Base-by-base conservation (phyloP, 2,888 invertebrate species). In the Meganola albula region DNA sequence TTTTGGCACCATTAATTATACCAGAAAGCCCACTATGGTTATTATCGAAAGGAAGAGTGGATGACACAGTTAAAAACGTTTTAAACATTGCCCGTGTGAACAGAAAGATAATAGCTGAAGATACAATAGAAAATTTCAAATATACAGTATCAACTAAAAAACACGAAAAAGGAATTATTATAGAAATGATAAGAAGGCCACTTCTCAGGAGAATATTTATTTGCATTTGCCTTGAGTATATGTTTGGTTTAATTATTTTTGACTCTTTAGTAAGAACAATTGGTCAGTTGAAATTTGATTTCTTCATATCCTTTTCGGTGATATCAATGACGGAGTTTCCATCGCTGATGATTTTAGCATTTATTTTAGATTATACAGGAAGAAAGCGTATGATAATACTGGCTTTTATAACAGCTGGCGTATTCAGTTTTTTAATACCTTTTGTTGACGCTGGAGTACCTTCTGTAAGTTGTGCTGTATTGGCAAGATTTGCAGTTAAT, bases 11-110 rank as follows among this genome's bases (percentile, higher is more conserved):
- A 5, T 55, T 73, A 8, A 27, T 76, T 10, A 52, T 78, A 14
- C 76, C 77, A 1, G 80, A 82, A 44, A 82, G 80, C 37, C 73
- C 80, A 7, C 61, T 72, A 27, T 82, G 79, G 79, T 40, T 77
- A 5, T 35, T 79, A 2, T 66, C 71, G 7, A 74, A 68, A 36
- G 75, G 73, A 4, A 58, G 69, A 9, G 40, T 72, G 1, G 63
- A 78, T 12, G 71, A 77, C 3, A 65, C 78, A 2, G 37, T 76
- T 0, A 38, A 58, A 0, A 76, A 65, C 52, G 46, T 74, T 4
- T 26, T 61, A 9, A 54, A 31, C 8, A 74, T 78, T 10, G 65
- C 63, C 7, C 53, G 55, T 38, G 40, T 69, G 0, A 79, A 79
- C 28, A 72, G 66, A 36, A 74, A 68, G 40, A 47, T 49, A 24